Conservation (phyloP, 2,113 vertebrate genomes). For the Anser brachyrhynchus region DNA sequence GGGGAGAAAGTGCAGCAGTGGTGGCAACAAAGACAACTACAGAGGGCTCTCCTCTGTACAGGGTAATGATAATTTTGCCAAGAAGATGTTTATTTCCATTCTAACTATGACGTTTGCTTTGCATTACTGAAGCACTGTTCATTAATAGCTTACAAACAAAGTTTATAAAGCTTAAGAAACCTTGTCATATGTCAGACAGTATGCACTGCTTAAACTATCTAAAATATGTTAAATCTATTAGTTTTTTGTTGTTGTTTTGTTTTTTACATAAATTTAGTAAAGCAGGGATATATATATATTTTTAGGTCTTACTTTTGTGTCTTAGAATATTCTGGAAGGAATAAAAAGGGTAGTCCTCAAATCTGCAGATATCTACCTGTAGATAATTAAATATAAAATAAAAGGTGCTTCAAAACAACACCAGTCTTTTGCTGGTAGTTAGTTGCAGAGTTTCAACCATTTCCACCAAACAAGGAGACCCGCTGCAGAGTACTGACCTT, state of each 20-base stretch:
- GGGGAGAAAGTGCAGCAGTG: background rate
- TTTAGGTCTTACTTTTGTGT: background rate
- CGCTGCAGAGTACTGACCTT: background rate
- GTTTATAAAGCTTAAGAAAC: background rate
- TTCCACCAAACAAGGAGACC: background rate
- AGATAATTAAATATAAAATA: background rate
- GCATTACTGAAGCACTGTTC: background rate
- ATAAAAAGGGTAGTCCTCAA: background rate
- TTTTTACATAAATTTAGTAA: background rate
- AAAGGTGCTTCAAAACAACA: background rate
- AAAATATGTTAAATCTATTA: background rate
- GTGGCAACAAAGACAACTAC: background rate
- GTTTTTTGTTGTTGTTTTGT: background rate
- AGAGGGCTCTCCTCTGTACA: background rate
- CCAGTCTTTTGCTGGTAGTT: background rate
- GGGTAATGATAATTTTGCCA: background rate
- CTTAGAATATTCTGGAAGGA: background rate
- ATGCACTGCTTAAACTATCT: background rate
- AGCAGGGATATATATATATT: background rate
- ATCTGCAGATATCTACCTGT: background rate
- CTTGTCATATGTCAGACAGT: background rate
- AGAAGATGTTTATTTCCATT: constrained; percentile 45
- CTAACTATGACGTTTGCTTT: background rate
- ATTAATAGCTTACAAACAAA: background rate
- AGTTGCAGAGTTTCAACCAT: background rate